Conservation (phyloP, 2,113 vertebrate genomes). For the Corythoichthys haematopterus region DNA sequence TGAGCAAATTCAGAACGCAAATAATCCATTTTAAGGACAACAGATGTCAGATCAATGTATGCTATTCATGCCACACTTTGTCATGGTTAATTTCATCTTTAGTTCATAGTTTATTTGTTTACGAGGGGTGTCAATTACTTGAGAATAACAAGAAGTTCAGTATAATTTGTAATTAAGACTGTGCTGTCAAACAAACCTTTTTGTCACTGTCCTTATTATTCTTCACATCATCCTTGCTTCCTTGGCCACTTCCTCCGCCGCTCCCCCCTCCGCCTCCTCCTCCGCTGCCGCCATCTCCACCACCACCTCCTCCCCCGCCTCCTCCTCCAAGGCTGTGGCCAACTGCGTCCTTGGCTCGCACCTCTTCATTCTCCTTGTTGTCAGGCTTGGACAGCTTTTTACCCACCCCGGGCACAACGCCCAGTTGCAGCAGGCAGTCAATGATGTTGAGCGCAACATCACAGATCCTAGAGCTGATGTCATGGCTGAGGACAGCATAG, state of each 20-base stretch:
- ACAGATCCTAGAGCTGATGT: constrained; percentile 95
- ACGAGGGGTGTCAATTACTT: too few relatives aligned
- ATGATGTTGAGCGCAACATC: constrained; percentile 94
- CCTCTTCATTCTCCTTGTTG: constrained; percentile 88
- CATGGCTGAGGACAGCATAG: constrained; percentile 91
- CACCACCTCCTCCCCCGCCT: constrained; percentile 63
- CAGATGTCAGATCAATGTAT: too few relatives aligned
- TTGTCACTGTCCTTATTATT: constrained; percentile 84
- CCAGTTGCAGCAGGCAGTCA: constrained; percentile 91
- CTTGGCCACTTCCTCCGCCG: constrained; percentile 69
- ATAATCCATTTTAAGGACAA: too few relatives aligned
- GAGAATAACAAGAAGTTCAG: too few relatives aligned
- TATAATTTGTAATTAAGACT: not conserved
- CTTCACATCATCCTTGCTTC: constrained; percentile 83
- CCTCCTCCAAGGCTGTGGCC: constrained; percentile 67
- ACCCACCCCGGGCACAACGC: constrained; percentile 85
- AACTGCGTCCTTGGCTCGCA: constrained; percentile 79
- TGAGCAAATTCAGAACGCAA: not conserved
- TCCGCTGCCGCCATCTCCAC: constrained; percentile 55
- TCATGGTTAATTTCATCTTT: too few relatives aligned
- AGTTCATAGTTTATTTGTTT: too few relatives aligned
- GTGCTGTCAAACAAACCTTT: constrained; percentile 45
- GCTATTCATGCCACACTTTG: too few relatives aligned
- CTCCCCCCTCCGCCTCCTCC: constrained; percentile 73
- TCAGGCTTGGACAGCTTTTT: constrained; percentile 83